These are phyloP conservation scores for Loriculus beryllinus DNA, from an alignment of 2,797 vertebrate species.

Conservation along the genomic window DNA sequence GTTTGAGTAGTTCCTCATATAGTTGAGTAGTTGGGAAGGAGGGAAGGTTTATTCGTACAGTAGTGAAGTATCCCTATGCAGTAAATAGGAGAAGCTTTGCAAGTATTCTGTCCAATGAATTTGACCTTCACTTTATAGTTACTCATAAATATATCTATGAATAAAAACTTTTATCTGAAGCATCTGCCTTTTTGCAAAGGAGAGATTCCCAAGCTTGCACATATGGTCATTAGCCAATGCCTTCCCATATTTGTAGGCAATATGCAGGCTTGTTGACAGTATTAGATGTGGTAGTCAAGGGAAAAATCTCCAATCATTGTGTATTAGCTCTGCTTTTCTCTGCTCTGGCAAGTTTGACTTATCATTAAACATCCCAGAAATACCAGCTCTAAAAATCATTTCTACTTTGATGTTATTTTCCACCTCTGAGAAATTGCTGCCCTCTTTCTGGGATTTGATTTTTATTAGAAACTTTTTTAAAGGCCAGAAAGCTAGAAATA, in stretches of 20 bases:
- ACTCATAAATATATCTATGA: neutral
- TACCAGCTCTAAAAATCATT: constrained; percentile 47
- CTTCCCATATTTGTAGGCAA: neutral
- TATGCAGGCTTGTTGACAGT: neutral
- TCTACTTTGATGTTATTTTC: constrained; percentile 48
- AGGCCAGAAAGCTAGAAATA: constrained; percentile 46
- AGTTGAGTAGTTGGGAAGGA: neutral
- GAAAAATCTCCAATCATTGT: constrained; percentile 22
- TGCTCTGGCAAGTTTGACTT: constrained; percentile 46
- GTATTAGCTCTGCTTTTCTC: constrained; percentile 40
- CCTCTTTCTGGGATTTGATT: constrained; percentile 46
- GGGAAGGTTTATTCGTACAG: neutral
- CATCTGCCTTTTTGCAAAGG: neutral
- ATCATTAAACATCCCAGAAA: constrained; percentile 55
- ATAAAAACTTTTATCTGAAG: neutral
- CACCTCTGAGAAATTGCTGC: constrained; percentile 29
- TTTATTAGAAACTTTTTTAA: constrained; percentile 57
- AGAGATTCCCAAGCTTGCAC: neutral
- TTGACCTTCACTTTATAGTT: neutral
- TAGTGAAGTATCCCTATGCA: neutral
- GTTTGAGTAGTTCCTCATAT: neutral
- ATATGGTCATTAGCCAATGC: neutral
- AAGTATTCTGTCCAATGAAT: neutral
- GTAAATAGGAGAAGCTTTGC: neutral
- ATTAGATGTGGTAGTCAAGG: constrained; percentile 13